phyloP scores from a whole-genome alignment of 2,797 vertebrate genomes.

The Brachymystax lenok region DNA sequence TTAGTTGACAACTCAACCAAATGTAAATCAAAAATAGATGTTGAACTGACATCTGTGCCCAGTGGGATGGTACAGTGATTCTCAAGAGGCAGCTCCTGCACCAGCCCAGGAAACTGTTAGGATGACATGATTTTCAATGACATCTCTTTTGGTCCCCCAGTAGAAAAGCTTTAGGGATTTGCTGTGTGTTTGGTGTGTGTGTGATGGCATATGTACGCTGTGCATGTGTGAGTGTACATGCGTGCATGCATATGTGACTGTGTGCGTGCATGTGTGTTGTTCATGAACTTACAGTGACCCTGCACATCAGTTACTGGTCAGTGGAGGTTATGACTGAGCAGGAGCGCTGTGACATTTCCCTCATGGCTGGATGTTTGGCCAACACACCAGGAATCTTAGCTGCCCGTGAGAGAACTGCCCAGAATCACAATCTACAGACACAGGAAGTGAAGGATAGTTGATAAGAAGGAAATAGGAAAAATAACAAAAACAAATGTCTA shows the following conservation, averaged over 20 bases:
- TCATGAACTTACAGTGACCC: not conserved
- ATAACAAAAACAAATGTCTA: not conserved
- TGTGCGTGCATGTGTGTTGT: not conserved
- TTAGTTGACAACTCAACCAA: too few species aligned
- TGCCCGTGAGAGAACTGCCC: not conserved
- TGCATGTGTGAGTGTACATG: not conserved
- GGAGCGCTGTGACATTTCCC: not conserved
- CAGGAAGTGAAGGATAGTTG: not conserved
- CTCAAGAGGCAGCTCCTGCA: not conserved
- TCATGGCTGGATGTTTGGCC: not conserved
- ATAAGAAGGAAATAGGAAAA: not conserved
- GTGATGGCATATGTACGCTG: not conserved
- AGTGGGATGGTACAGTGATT: not conserved
- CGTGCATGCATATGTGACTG: not conserved
- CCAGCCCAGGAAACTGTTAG: not conserved
- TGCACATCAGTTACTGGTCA: not conserved
- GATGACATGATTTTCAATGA: constrained; percentile 29
- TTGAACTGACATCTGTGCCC: too few species aligned
- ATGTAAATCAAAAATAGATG: too few species aligned
- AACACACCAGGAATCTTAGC: not conserved
- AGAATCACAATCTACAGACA: not conserved
- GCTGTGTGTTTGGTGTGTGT: constrained; percentile 6
- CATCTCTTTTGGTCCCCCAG: constrained; percentile 19
- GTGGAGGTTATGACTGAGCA: not conserved
- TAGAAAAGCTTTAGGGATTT: constrained; percentile 18